These are phyloP conservation scores for Potamarius usumacintae DNA, from an alignment of 2,113 vertebrate genomes.

Conservation along the genomic window DNA sequence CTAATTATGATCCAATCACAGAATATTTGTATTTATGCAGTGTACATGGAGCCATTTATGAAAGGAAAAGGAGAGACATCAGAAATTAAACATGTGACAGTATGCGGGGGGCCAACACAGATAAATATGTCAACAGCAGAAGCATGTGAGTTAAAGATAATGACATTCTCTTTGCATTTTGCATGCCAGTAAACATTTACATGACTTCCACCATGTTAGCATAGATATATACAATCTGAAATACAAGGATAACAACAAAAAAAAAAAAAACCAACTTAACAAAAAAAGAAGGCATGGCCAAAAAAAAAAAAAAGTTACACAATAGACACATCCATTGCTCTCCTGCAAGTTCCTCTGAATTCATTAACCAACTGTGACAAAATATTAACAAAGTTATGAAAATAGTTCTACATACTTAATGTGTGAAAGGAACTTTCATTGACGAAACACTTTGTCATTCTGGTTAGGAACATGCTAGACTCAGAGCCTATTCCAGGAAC, in stretches of 20 bases:
- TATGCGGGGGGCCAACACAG: background rate
- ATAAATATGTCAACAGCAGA: background rate
- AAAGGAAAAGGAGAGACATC: background rate
- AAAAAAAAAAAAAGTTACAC: background rate
- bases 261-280: background rate
- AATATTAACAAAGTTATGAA: background rate
- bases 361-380: background rate
- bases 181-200: constrained; percentile 3
- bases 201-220: background rate
- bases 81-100: background rate
- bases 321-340: background rate
- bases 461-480: background rate
- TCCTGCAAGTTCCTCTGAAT: background rate
- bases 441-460: background rate
- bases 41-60: background rate
- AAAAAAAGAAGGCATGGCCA: background rate
- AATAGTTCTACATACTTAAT: background rate
- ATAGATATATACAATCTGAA: constrained; percentile 15
- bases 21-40: background rate
- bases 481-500: background rate
- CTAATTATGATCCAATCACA: background rate
- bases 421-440: background rate
- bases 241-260: background rate
- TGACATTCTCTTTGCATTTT: background rate
- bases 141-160: background rate